Evolutionary conservation across 2,888 invertebrate genomes (phyloP).

Genomic region (Pristionchus maxplancki): DNA sequence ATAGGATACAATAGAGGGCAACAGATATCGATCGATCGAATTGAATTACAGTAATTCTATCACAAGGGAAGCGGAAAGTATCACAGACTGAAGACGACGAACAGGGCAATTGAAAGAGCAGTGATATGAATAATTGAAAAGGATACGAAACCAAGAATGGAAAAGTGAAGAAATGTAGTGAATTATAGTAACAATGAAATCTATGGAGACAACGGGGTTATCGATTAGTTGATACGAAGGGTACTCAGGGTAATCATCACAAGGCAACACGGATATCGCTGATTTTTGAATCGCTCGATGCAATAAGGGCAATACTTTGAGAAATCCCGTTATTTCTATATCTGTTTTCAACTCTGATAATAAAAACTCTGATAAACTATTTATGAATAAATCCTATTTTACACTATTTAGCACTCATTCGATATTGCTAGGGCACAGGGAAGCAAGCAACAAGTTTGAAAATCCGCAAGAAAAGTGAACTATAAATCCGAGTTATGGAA

Average conservation of each 20-base stretch:
- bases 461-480: constrained; percentile 19
- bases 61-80: not conserved
- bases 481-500: constrained; percentile 2
- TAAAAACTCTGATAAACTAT: not conserved
- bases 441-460: not conserved
- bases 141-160: not conserved
- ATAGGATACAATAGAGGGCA: not conserved
- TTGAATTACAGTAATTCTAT: not conserved
- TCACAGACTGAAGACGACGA: not conserved
- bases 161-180: not conserved
- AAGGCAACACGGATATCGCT: not conserved
- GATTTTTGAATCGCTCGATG: not conserved
- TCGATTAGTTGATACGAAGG: constrained; percentile 38
- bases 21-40: not conserved
- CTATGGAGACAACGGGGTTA: not conserved
- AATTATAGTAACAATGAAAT: not conserved
- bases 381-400: constrained; percentile 1
- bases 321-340: not conserved
- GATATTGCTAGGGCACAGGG: not conserved
- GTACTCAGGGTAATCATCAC: not conserved
- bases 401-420: constrained; percentile 9
- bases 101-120: not conserved
- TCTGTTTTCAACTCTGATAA: not conserved
- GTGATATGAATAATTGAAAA: constrained; percentile 1
- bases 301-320: constrained; percentile 38